phyloP scores from a whole-genome alignment of 2,113 vertebrate genomes.

The Brachionichthys hirsutus region DNA sequence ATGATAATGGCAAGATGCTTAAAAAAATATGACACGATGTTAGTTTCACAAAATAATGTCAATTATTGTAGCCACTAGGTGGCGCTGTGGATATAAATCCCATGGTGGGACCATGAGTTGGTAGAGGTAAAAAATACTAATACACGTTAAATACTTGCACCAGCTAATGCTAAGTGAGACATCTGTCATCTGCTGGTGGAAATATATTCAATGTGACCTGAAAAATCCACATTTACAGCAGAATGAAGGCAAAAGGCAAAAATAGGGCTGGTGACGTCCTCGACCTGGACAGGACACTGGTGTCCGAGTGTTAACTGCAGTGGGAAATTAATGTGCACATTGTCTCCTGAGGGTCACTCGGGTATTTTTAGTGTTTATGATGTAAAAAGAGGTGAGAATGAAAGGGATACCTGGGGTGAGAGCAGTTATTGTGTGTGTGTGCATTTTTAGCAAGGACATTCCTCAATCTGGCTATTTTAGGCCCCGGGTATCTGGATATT shows the following conservation, averaged over 20 bases:
- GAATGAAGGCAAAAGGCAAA: conserved; percentile 23
- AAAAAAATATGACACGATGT: too few species aligned
- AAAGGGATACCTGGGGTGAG: conserved; percentile 39
- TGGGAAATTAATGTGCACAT: conserved; percentile 63
- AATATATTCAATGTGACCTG: too few species aligned
- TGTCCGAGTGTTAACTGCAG: conserved; percentile 69
- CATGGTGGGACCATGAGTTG: too few species aligned
- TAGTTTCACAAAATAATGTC: too few species aligned
- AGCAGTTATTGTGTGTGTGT: conserved; percentile 23
- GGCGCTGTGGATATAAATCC: too few species aligned
- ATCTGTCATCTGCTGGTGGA: too few species aligned
- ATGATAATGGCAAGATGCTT: too few species aligned
- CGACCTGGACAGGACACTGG: conserved; percentile 68
- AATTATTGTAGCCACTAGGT: too few species aligned
- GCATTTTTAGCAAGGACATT: conserved; percentile 34
- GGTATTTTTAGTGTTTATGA: conserved; percentile 70
- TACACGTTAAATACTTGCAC: too few species aligned
- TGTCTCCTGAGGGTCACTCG: conserved; percentile 61
- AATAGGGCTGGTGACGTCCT: conserved; percentile 56
- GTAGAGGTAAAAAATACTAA: too few species aligned
- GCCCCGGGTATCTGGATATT: conserved; percentile 21
- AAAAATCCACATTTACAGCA: too few species aligned
- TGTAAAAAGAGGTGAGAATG: conserved; percentile 55
- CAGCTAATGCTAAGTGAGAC: too few species aligned
- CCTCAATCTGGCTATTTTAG: conserved; percentile 31